Conservation (phyloP, 2,888 invertebrate genomes). For the Yponomeuta malinellus region DNA sequence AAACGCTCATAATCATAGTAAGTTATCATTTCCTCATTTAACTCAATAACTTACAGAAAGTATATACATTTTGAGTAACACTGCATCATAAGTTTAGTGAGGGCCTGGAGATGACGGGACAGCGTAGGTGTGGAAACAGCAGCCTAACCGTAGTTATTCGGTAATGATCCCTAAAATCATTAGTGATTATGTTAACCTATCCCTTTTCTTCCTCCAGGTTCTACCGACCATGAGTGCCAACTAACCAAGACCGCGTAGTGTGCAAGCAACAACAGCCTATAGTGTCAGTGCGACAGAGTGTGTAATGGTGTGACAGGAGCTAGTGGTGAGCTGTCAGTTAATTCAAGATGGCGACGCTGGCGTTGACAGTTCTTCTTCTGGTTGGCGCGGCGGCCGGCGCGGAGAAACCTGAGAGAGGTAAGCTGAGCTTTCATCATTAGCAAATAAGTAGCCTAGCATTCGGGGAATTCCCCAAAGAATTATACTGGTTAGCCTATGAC, state of each 20-base stretch:
- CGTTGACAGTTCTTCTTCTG: conserved; percentile 12
- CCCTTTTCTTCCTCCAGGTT: background rate
- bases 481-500: no score
- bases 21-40: no score
- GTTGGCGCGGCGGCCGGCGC: background rate
- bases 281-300: background rate
- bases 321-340: conserved; percentile 6
- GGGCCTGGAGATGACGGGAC: no score
- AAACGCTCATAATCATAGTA: no score
- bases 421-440: background rate
- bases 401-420: conserved; percentile 6
- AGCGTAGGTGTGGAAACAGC: background rate
- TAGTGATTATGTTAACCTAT: background rate
- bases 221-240: background rate
- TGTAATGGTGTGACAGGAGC: conserved; percentile 12
- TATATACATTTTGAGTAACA: no score
- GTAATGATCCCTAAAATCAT: background rate
- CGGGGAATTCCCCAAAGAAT: no score
- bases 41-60: no score
- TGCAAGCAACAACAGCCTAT: background rate
- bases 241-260: background rate
- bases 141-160: background rate
- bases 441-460: no score
- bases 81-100: no score
- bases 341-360: conserved; percentile 9